These are phyloP conservation scores for Piprites chloris DNA, from an alignment of 2,113 vertebrate genomes.

Conservation along the genomic window DNA sequence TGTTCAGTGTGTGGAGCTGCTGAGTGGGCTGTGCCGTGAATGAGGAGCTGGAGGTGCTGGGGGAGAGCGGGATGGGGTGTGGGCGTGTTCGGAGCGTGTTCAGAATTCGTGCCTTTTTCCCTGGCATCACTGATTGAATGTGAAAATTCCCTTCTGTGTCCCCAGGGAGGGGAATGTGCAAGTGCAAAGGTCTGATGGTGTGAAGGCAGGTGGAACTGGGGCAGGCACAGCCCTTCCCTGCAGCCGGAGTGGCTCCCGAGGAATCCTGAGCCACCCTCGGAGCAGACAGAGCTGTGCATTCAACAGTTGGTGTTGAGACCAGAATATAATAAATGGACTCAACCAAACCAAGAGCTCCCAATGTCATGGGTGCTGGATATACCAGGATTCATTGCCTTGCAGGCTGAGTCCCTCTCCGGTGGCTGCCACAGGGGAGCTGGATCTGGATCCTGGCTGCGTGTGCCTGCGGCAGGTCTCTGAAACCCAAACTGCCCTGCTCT, in stretches of 20 bases:
- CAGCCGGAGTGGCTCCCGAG: not conserved
- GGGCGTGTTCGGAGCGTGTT: not conserved
- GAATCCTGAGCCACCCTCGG: rapidly evolving
- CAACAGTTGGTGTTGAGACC: not conserved
- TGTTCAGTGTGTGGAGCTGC: not conserved
- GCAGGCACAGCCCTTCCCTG: not conserved
- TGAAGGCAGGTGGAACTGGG: not conserved
- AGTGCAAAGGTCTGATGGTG: not conserved
- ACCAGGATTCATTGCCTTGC: not conserved
- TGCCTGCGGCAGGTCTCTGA: not conserved
- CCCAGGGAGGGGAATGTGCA: not conserved
- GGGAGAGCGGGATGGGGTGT: not conserved
- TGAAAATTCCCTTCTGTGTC: not conserved
- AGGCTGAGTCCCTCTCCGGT: not conserved
- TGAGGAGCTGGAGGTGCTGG: constrained; percentile 14
- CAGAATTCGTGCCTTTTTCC: not conserved
- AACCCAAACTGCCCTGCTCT: not conserved
- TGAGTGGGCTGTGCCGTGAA: constrained; percentile 1
- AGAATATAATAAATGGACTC: not conserved
- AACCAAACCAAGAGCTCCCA: not conserved
- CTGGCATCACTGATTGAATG: not conserved
- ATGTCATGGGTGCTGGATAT: not conserved
- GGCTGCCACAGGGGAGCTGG: not conserved
- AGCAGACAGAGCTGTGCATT: not conserved
- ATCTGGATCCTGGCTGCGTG: not conserved